Evolutionary conservation across 2,888 invertebrate species (phyloP).

Genomic region (Lepidocyrtinus sp.): DNA sequence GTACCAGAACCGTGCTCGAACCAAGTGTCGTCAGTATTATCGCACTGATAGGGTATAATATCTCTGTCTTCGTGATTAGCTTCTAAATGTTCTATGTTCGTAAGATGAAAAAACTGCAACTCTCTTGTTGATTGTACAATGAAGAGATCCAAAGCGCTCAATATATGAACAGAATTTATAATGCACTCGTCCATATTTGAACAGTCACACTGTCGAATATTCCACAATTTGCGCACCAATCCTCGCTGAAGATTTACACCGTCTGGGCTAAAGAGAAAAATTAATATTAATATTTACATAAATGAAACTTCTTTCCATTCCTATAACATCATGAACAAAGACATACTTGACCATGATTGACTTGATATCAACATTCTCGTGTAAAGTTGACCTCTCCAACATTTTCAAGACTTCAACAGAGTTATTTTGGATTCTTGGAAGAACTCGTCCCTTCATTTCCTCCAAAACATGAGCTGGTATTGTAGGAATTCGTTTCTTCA

Average conservation of each 20-base stretch:
- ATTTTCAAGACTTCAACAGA: slow-evolving; percentile 34
- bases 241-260: neutral
- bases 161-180: slow-evolving; percentile 50
- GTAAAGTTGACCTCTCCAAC: slow-evolving; percentile 46
- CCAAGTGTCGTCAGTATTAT: neutral
- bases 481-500: neutral
- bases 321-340: too few species aligned
- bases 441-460: slow-evolving; percentile 27
- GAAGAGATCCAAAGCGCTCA: slow-evolving; percentile 55
- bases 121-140: slow-evolving; percentile 53
- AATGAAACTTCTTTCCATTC: too few species aligned
- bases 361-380: slow-evolving; percentile 26
- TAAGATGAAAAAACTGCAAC: slow-evolving; percentile 55
- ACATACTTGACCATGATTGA: slow-evolving; percentile 22
- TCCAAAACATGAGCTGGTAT: slow-evolving; percentile 12
- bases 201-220: slow-evolving; percentile 55
- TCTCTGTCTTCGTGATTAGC: neutral
- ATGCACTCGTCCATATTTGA: slow-evolving; percentile 50
- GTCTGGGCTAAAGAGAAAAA: neutral
- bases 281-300: too few species aligned
- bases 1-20: slow-evolving; percentile 10
- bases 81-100: slow-evolving; percentile 19
- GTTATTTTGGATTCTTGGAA: neutral
- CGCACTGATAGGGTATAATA: neutral
- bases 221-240: slow-evolving; percentile 23